Evolutionary conservation across 1,140 invertebrate genomes (phyloP).

Genomic region (Apis florea): DNA sequence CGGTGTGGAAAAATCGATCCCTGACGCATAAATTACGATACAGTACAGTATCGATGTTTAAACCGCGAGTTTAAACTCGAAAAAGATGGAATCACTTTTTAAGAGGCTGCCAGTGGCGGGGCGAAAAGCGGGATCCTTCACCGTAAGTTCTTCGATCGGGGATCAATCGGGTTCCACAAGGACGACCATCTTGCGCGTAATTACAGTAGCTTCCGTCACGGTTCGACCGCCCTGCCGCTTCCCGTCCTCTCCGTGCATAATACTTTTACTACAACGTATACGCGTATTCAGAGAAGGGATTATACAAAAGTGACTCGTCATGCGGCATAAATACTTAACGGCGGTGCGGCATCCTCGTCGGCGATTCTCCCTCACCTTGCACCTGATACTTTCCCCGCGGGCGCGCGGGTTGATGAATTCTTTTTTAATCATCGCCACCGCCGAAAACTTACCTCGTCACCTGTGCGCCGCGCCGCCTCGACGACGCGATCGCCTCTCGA

Average conservation of each 20-base stretch:
- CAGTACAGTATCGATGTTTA: background rate
- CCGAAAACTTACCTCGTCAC: slow-evolving; percentile 60
- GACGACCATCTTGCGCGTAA: slow-evolving; percentile 66
- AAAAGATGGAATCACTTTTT: slow-evolving; percentile 15
- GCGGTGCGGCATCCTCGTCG: slow-evolving; percentile 55
- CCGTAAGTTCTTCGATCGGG: slow-evolving; percentile 53
- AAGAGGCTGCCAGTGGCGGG: background rate
- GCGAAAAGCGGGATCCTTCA: slow-evolving; percentile 52
- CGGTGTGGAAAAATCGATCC: no score
- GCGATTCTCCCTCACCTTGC: slow-evolving; percentile 50
- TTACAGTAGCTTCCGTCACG: slow-evolving; percentile 67
- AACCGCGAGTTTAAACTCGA: background rate
- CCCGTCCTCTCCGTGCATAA: slow-evolving; percentile 64
- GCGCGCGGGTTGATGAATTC: slow-evolving; percentile 60
- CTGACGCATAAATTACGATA: no score
- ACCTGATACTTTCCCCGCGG: slow-evolving; percentile 67
- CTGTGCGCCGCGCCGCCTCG: slow-evolving; percentile 47
- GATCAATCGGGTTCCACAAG: slow-evolving; percentile 53
- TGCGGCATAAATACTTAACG: slow-evolving; percentile 68
- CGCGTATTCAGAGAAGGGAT: slow-evolving; percentile 57
- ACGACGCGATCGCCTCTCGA: slow-evolving; percentile 42
- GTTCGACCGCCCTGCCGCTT: slow-evolving; percentile 52
- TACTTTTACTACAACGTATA: slow-evolving; percentile 63
- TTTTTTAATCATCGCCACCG: slow-evolving; percentile 62
- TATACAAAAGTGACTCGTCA: slow-evolving; percentile 75